A percentile compares a stretch with the other conserved stretches of the same genome.
These are phyloP conservation scores for Poecile montanus DNA, from an alignment of 2,797 vertebrate species.

Conservation along the genomic window DNA sequence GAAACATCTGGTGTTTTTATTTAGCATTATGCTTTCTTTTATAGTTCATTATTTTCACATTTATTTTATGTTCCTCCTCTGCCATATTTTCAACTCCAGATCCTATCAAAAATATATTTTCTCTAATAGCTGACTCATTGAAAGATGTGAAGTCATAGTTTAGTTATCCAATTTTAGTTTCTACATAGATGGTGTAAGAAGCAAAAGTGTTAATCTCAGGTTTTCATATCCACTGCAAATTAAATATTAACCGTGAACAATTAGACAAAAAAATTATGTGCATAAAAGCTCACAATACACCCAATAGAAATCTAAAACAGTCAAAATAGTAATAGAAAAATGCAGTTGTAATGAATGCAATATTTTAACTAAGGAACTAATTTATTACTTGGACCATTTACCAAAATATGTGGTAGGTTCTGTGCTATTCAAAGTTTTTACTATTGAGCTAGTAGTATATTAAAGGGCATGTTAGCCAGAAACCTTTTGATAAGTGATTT, in stretches of 20 bases:
- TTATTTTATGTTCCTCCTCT: neutral
- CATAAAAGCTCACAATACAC: neutral
- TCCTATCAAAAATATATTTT: neutral
- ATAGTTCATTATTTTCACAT: neutral
- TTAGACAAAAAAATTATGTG: neutral
- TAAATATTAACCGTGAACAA: neutral
- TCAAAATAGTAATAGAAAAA: neutral
- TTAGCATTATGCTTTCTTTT: neutral
- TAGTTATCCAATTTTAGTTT: neutral
- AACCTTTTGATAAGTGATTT: neutral
- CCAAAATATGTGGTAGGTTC: neutral
- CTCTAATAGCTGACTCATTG: neutral
- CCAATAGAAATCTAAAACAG: neutral
- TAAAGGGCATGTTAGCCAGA: neutral
- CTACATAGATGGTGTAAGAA: neutral
- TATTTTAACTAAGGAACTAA: neutral
- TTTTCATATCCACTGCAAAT: neutral
- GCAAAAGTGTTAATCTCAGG: neutral
- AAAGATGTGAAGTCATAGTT: neutral
- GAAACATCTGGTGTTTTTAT: neutral
- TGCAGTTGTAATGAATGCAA: neutral
- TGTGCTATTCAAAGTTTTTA: neutral
- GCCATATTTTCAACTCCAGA: neutral
- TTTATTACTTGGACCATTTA: neutral
- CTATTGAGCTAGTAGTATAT: neutral